Base-by-base conservation (phyloP, 2,797 vertebrate species). In the Setipinna tenuifilis region DNA sequence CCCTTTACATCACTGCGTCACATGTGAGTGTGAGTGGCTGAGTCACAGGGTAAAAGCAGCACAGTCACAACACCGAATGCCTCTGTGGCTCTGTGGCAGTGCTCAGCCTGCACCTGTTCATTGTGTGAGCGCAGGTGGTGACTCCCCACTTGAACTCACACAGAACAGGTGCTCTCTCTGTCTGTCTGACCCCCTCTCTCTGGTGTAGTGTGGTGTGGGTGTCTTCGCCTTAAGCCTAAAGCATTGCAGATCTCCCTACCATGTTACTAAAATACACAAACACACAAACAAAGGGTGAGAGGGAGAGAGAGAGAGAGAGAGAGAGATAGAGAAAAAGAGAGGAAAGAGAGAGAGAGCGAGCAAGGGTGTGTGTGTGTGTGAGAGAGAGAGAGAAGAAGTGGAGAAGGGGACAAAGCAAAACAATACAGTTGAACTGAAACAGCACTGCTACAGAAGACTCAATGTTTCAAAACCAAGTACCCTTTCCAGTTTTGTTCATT, bases 201-300 rank as follows among this genome's bases (percentile, higher is more conserved):
- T 35, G 59, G 19, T 84, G 16, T 62, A 11, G 48, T 46, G 68
- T 71, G 82, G 87, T 83, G 89, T 86, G 65, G 89, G 93, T 25
- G 91, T 93, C 93, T 91, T 92, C 89, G 92, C 93, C 92, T 93
- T 86, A 82, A 89, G 92, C 93, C 92, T 93, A 86, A 82, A 89
- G 85, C 90, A 83, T 82, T 31, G 7, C 82, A 85, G 65, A 5
- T 84, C 57, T 23, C 82, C 65, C 78, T 6, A 10, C 17, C 71
- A 78, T 78, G 35, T 41, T 23, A 50, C 81, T n/a, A 19, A 21
- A 58, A 65, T 46, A 54, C 1, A 54, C 1, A 54, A 0, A 54
- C 1, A 54, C 1, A 54, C 9, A 54, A 7, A 54, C 2, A 54
- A 7, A 54, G 50, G 9, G 50, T 3, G 50, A 54, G 50, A 54